Percentiles rank a stretch among this genome's conserved stretches.
phyloP scores from a whole-genome alignment of 2,888 invertebrate genomes.

The Eumacrocentrus americanus region DNA sequence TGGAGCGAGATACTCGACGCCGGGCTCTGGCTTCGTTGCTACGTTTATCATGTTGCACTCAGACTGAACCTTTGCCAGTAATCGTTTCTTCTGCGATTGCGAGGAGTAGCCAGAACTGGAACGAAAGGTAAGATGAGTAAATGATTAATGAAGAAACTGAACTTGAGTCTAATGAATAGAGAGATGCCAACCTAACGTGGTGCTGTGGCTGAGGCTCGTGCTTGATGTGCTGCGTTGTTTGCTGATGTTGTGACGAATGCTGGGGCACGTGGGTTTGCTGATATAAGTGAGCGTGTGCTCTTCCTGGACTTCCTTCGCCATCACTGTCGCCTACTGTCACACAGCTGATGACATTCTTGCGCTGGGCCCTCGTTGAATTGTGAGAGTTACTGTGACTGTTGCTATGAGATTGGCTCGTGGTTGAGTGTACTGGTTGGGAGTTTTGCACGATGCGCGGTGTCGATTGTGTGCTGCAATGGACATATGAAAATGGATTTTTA shows the following conservation, averaged over 20 bases:
- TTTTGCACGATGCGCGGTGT: constrained; percentile 53
- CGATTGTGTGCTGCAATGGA: constrained; percentile 52
- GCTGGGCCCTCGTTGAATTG: constrained; percentile 55
- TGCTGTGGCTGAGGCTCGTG: constrained; percentile 65
- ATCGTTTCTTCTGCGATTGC: constrained; percentile 87
- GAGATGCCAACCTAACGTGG: constrained; percentile 52
- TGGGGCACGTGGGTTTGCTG: constrained; percentile 46
- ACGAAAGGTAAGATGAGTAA: constrained; percentile 19
- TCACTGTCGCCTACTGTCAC: constrained; percentile 80
- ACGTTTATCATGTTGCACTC: constrained; percentile 70
- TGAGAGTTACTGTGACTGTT: constrained; percentile 37
- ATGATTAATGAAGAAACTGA: neutral
- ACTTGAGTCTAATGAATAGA: neutral
- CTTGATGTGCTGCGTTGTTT: constrained; percentile 62
- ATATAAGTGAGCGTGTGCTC: constrained; percentile 58
- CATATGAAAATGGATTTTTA: constrained; percentile 11
- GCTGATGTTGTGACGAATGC: constrained; percentile 52
- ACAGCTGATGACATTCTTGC: constrained; percentile 79
- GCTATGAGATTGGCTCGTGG: constrained; percentile 42
- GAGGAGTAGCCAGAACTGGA: constrained; percentile 63
- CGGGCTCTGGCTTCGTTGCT: constrained; percentile 70
- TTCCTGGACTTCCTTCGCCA: constrained; percentile 69
- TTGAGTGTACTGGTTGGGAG: constrained; percentile 49
- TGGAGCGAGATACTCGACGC: constrained; percentile 62
- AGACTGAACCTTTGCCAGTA: constrained; percentile 85